phyloP scores from a whole-genome alignment of 2,113 vertebrate species.

The Scortum barcoo region DNA sequence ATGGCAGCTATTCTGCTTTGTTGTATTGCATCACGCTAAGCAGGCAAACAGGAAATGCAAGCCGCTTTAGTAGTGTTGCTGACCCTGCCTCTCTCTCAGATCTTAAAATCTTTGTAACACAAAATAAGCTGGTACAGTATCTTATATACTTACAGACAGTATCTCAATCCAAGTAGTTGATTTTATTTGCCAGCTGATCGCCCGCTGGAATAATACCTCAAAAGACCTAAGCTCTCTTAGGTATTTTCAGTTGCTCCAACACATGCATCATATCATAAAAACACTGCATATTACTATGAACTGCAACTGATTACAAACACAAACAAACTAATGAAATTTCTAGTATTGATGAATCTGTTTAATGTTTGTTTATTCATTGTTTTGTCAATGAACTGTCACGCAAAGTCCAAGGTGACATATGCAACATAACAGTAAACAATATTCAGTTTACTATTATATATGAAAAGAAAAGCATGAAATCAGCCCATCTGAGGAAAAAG shows the following conservation, averaged over 20 bases:
- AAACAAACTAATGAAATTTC: neutral
- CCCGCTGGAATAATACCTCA: neutral
- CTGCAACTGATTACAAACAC: too few relatives aligned
- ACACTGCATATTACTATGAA: too few relatives aligned
- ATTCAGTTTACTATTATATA: neutral
- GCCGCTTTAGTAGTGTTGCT: neutral
- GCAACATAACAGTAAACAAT: neutral
- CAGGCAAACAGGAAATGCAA: slow-evolving; percentile 6
- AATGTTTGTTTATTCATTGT: neutral
- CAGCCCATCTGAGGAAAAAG: neutral
- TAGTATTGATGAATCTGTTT: neutral
- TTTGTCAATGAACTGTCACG: neutral
- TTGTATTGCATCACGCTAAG: slow-evolving; percentile 4
- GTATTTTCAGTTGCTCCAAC: neutral
- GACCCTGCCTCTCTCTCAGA: neutral
- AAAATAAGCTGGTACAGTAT: neutral
- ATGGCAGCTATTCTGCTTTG: slow-evolving; percentile 19
- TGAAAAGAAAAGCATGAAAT: neutral
- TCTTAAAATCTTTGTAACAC: slow-evolving; percentile 1
- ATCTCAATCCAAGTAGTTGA: neutral
- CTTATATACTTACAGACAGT: too few relatives aligned
- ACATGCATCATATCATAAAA: neutral
- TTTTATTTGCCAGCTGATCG: neutral
- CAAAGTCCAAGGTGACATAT: neutral
- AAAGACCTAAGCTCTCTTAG: neutral